Base-by-base conservation (phyloP, 2,113 vertebrate species). In the Crotalus viridis region DNA sequence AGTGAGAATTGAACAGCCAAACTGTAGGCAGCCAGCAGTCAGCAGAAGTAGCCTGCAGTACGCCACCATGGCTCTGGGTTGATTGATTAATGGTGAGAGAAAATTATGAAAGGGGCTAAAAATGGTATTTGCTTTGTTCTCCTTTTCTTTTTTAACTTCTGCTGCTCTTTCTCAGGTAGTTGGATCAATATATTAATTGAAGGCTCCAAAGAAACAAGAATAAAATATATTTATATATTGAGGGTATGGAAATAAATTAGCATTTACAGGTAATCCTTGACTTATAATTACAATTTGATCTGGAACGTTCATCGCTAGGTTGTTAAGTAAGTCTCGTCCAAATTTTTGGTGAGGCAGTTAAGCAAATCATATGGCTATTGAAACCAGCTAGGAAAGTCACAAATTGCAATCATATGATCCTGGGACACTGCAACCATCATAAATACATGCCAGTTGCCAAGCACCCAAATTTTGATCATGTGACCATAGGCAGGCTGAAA, bases 201-300 rank as follows among this genome's bases (percentile, higher is more conserved):
- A 74, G 90, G 48, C 91, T 95, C 24, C 10, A 94, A 89, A 94
- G 87, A 90, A 89, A 55, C 48, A 92, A 0, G 10, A 92, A 48
- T 5, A 17, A 43, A 93, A 96, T 95, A 33, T 55, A 93, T 87
- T 95, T 93, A 92, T n/a, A 90, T 19, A 74, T 39, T 74, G 24
- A 81, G 61, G 48, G 24, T 3, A 81, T 69, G 64, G n/a, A 28
- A 57, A 91, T 13, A 24, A 33, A 57, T 8, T 90, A 0, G 0
- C 59, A 90, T 39, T 85, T 86, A 90, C 64, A n/a, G 28, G 28
- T n/a, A 69, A 69, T 69, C 61, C 10, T n/a, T 69, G 64, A 69
- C 5, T n/a, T n/a, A 69, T 13, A n/a, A n/a, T 13, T 21, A 57
- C 22, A 59, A 59, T 8, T 59, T 7, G 8, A 12, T 69, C 12